Evolutionary conservation across 2,797 vertebrate species (phyloP), one percentile per base, ranked within the genome.

Genomic region (Onychomys arenicola): DNA sequence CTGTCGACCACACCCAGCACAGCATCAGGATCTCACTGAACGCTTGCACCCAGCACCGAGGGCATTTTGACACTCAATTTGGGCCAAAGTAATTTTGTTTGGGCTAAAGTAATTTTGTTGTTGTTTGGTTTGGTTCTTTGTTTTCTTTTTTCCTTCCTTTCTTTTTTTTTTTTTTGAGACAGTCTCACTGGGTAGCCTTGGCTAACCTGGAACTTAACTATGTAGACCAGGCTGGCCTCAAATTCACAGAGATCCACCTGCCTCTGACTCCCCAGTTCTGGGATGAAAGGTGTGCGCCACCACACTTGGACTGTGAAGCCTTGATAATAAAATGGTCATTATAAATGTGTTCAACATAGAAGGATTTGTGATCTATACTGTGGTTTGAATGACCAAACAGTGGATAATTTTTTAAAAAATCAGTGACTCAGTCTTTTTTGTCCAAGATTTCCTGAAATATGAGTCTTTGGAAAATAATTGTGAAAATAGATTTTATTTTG

Each of bases 401-500:
- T 94, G 46, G n/a, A 71, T 21, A 80, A 17, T 92, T 91, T 6
- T 52, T 52, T 57, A 59, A 40, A 46, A 49, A 52, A 37, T 34
- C 29, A 69, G n/a, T 78, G n/a, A 89, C 75, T 86, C 32, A 91
- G 21, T 59, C 55, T 67, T 59, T 93, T 32, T 91, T 96, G 49
- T 93, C 75, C 65, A 93, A 43, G 4, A 75, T 88, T 90, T 96
- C 67, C 40, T 85, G 34, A 49, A 92, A 90, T 93, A 90, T 81
- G 65, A 91, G 17, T 61, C 9, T 93, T 37, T 95, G 84, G 71
- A 90, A 96, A 90, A 49, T 87, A 97, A 75, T 90, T 92, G 23
- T 82, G 71, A 93, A 97, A 89, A 91, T 77, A 6, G 34, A 75
- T 52, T 84, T 59, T 52, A 55, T 97, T 97, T 89, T 90, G 23